Evolutionary conservation across 2,797 vertebrate species (phyloP).

Genomic region (Vespertilio murinus): DNA sequence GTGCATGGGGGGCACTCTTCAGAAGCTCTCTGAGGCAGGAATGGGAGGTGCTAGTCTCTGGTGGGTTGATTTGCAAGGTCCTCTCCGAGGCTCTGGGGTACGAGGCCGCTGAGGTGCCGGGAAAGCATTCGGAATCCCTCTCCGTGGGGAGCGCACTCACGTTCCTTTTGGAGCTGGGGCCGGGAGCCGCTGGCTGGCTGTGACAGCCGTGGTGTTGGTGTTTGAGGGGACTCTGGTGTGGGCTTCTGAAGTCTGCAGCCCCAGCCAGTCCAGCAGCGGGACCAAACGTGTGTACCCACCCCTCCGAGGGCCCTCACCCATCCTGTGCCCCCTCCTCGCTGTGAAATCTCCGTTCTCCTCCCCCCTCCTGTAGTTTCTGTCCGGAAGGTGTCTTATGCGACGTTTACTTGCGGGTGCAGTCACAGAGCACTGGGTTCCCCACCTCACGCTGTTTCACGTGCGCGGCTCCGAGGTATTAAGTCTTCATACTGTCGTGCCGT

Average conservation of each 20-base stretch:
- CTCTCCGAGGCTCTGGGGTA: neutral
- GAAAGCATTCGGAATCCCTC: neutral
- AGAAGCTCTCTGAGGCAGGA: neutral
- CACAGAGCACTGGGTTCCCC: neutral
- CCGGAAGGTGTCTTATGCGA: neutral
- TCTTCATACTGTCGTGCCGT: neutral
- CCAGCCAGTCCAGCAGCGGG: no score
- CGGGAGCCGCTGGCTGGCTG: neutral
- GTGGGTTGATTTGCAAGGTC: neutral
- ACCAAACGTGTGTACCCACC: rapidly evolving
- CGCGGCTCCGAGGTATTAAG: neutral
- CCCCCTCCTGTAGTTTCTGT: neutral
- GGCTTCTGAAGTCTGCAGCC: neutral
- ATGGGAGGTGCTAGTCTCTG: rapidly evolving
- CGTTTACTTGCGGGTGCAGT: neutral
- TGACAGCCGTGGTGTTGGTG: neutral
- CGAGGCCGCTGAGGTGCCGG: neutral
- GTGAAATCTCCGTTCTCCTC: neutral
- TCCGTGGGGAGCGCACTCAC: rapidly evolving
- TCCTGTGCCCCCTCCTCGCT: no score
- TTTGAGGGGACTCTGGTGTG: neutral
- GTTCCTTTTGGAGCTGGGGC: neutral
- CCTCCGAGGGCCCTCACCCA: no score
- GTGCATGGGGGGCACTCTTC: neutral
- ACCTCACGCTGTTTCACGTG: neutral